Evolutionary conservation across 2,888 invertebrate genomes (phyloP), one percentile per base, ranked within the genome.

Genomic region (Pyrochroa serraticornis): DNA sequence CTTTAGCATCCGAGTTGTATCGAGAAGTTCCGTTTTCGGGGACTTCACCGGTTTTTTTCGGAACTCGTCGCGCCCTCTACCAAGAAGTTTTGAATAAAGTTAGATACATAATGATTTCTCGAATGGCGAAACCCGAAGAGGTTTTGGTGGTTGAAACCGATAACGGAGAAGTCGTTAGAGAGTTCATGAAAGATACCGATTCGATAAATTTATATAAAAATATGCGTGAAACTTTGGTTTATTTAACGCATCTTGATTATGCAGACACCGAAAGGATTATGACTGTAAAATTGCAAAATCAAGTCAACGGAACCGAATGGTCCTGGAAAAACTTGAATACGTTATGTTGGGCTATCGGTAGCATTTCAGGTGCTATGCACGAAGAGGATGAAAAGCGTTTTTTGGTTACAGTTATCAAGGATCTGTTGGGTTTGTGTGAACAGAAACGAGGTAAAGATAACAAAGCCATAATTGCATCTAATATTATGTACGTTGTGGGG

Each of bases 401-500:
- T 82, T 84, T 99, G 70, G 99, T 99, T 51, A 96, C 97, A 49
- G 99, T 99, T 43, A 99, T 99, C 65, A 97, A 95, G 82, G 98
- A 99, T 81, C 84, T 99, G 57, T 84, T 99, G 62, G 98, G 97
- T 0, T 82, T 99, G 46, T 99, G 99, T 81, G 97, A 97, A 78
- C 98, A 98, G 80, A 99, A 99, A 79, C 91, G 98, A 70, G 89
- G 97, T 47, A 99, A 99, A 83, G 98, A 99, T 82, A 99, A 99
- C 82, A 99, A 99, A 82, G 99, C 99, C 56, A 99, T 99, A 67
- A 97, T 99, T 74, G 99, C 99, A 9, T 97, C 97, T 65, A 99
- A 99, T 82, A 99, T 99, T 64, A 99, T 99, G 99, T 98, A 99
- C 81, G 98, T 99, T 58, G 99, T 99, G 49, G 99, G 99, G 2